A percentile compares a stretch with the other conserved stretches of the same genome.
Evolutionary conservation across 2,888 invertebrate genomes (phyloP).

Genomic region (Lucinisca nassula): DNA sequence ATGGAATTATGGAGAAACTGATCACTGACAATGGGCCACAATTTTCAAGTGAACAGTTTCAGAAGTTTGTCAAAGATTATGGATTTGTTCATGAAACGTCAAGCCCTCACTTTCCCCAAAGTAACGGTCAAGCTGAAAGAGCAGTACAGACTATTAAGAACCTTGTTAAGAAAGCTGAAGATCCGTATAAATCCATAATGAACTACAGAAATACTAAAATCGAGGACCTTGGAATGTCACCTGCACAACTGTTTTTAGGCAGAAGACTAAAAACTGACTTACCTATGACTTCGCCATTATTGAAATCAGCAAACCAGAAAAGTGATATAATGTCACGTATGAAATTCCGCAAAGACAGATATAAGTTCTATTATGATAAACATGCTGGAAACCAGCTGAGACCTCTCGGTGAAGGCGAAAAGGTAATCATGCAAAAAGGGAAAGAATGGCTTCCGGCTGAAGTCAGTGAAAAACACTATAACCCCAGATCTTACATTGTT

Average conservation of each 20-base stretch:
- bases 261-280: constrained; percentile 50
- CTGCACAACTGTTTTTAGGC: constrained; percentile 46
- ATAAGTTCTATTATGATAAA: constrained; percentile 14
- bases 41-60: no score
- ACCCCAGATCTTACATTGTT: no score
- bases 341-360: constrained; percentile 19
- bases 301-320: constrained; percentile 2
- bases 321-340: background rate
- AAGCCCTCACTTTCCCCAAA: constrained; percentile 45
- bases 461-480: background rate
- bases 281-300: constrained; percentile 14
- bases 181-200: constrained; percentile 59
- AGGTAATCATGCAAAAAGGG: background rate
- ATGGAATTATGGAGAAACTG: no score
- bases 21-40: no score
- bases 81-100: no score
- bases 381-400: background rate
- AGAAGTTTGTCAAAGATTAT: no score
- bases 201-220: constrained; percentile 63
- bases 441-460: constrained; percentile 29
- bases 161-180: constrained; percentile 56
- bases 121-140: constrained; percentile 59
- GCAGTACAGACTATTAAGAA: constrained; percentile 53
- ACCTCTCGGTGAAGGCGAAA: background rate
- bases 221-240: constrained; percentile 47